A percentile compares a stretch with the other conserved stretches of the same genome.
phyloP scores from a whole-genome alignment of 2,888 invertebrate genomes.

The Bombylius discolor region DNA sequence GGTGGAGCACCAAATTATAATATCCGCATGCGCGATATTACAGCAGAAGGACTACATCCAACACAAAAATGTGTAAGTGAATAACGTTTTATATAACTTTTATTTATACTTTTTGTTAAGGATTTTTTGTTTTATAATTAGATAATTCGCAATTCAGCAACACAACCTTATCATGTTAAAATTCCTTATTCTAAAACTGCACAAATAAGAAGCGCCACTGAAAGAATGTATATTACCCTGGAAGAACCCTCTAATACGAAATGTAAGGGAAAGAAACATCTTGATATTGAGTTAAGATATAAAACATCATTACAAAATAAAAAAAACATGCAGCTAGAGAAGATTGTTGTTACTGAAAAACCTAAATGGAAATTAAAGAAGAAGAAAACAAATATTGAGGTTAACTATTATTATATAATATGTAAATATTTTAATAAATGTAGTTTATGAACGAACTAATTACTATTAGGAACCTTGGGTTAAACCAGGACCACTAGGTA shows the following conservation, averaged over 20 bases:
- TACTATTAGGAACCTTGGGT: no score
- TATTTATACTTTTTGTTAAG: no score
- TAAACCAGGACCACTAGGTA: slow-evolving; percentile 24
- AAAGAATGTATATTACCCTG: slow-evolving; percentile 30
- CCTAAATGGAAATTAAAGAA: slow-evolving; percentile 36
- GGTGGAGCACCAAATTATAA: slow-evolving; percentile 59
- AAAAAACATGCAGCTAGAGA: slow-evolving; percentile 48
- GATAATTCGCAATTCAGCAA: slow-evolving; percentile 17
- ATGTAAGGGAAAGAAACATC: slow-evolving; percentile 44
- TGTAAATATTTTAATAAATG: no score
- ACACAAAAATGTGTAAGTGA: slow-evolving; percentile 41
- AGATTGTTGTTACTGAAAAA: slow-evolving; percentile 28
- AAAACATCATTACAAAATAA: slow-evolving; percentile 39
- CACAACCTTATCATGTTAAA: slow-evolving; percentile 26
- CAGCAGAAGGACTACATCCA: slow-evolving; percentile 51
- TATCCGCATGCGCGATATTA: slow-evolving; percentile 53
- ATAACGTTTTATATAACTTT: no score
- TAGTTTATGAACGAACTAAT: no score
- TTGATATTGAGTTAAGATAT: slow-evolving; percentile 59
- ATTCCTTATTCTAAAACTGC: slow-evolving; percentile 11
- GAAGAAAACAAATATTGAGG: no score
- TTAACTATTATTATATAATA: no score
- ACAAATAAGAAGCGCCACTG: slow-evolving; percentile 20
- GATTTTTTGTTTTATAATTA: no score
- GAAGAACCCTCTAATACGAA: slow-evolving; percentile 52